phyloP scores from a whole-genome alignment of 2,888 invertebrate genomes.

The Amiota communis region DNA sequence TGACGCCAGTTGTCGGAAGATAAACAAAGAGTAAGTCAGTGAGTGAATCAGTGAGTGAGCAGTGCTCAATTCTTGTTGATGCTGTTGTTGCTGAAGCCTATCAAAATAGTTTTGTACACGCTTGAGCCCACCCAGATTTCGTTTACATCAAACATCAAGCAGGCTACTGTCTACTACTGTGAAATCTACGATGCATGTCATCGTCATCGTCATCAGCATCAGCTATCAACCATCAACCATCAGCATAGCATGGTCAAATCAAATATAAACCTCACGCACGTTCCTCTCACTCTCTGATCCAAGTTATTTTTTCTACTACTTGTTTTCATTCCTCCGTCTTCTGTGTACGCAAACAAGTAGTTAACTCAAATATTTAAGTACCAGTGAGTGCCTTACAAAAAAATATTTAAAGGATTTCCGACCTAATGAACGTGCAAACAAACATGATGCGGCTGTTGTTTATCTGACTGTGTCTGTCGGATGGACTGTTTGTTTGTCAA shows the following conservation, averaged over 20 bases:
- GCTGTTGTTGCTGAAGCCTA: constrained; percentile 44
- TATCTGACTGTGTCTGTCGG: constrained; percentile 56
- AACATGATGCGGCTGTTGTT: constrained; percentile 62
- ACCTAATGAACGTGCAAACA: constrained; percentile 63
- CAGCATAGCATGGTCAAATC: background rate
- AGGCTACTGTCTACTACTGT: constrained; percentile 5
- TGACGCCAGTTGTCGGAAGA: constrained; percentile 13
- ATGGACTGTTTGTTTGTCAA: constrained; percentile 38
- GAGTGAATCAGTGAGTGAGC: too few relatives aligned
- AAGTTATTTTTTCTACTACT: background rate
- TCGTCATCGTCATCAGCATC: constrained; percentile 3
- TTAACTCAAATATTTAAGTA: constrained; percentile 59
- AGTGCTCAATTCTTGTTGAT: background rate
- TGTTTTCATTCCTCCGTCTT: background rate
- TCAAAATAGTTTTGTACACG: constrained; percentile 63
- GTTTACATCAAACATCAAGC: constrained; percentile 42
- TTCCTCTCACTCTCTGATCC: background rate
- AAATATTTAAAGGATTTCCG: constrained; percentile 51
- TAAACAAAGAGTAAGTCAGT: too few relatives aligned
- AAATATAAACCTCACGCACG: background rate
- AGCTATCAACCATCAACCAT: constrained; percentile 30
- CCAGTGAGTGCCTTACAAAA: constrained; percentile 43
- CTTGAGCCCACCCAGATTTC: constrained; percentile 60
- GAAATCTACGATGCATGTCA: background rate
- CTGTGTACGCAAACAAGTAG: constrained; percentile 30